Base-by-base conservation (phyloP, 2,797 vertebrate genomes). In the Sebastes matsubarae region DNA sequence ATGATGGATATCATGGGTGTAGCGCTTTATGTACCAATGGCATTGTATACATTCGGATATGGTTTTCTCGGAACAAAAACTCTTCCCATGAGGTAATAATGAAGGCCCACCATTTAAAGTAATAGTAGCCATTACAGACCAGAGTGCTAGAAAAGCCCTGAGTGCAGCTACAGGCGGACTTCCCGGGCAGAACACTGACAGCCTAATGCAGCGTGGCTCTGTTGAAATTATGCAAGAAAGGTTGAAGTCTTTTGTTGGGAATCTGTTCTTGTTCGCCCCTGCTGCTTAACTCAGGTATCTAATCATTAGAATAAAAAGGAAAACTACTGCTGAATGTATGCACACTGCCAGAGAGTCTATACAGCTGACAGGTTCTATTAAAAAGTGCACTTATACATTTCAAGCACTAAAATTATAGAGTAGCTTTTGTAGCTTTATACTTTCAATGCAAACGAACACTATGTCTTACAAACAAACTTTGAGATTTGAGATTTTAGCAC, bases 21-120 rank as follows among this genome's bases (percentile, higher is more conserved):
- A 84, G 75, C 50, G 27, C 77, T 68, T 73, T 71, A 64, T 86
- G 84, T 78, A 70, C 79, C 20, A 20, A 61, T 68, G 72, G 85
- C 80, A 63, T 42, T 80, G 65, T 30, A 72, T 75, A 59, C 52
- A 38, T 77, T 64, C 25, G 77, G 29, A 74, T 80, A 77, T 30
- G 9, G 3, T 22, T 72, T 38, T 57, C 30, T 60, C 11, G 4
- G 20, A 67, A 80, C 32, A 61, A 27, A 83, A 72, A 14, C 14
- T n/a, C 24, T 60, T 77, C 50, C 25, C 0, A 0, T 66, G 60
- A 63, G 5, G 27, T 18, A 5, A 70, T 55, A 66, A 42, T 68
- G n/a, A 32, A 75, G 18, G 57, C 20, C 12, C 59, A 11, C 24
- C 10, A 42, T 80, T 81, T 81, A 73, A 79, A 89, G 60, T 81